phyloP scores from a whole-genome alignment of 2,888 invertebrate species.

The Polyploca ridens region DNA sequence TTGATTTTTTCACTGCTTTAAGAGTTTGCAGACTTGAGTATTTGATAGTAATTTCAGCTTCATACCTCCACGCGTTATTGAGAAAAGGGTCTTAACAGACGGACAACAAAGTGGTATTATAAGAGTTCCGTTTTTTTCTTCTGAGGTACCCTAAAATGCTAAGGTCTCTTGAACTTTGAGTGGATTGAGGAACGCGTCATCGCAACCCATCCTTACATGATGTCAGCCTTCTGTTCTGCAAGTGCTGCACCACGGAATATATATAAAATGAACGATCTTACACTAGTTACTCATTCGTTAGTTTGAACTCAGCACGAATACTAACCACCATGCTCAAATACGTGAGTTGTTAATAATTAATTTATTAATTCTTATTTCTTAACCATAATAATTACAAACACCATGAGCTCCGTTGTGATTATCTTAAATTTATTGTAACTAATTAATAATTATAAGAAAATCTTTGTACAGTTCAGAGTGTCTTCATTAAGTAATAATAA shows the following conservation, averaged over 20 bases:
- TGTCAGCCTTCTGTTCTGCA: constrained; percentile 64
- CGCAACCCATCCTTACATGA: constrained; percentile 68
- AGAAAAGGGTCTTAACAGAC: too few relatives aligned
- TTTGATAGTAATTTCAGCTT: too few relatives aligned
- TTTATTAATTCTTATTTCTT: constrained; percentile 30
- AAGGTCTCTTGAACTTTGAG: constrained; percentile 48
- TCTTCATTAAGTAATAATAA: not conserved
- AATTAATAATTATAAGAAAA: constrained; percentile 10
- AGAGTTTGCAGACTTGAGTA: too few relatives aligned
- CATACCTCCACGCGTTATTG: too few relatives aligned
- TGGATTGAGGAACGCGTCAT: constrained; percentile 46
- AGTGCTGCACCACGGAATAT: constrained; percentile 72
- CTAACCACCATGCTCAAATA: constrained; percentile 81
- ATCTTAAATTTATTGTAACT: constrained; percentile 38
- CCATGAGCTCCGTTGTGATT: constrained; percentile 26
- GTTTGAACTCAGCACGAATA: constrained; percentile 78
- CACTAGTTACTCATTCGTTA: constrained; percentile 80
- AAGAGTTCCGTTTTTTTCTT: too few relatives aligned
- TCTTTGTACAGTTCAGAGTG: not conserved
- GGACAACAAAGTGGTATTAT: too few relatives aligned
- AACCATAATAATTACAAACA: constrained; percentile 29
- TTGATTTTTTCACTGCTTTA: too few relatives aligned
- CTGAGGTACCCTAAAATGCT: too few relatives aligned
- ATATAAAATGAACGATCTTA: constrained; percentile 78
- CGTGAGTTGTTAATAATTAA: constrained; percentile 64